Base-by-base conservation (phyloP, 2,797 vertebrate genomes). In the Diglossa cyanea region DNA sequence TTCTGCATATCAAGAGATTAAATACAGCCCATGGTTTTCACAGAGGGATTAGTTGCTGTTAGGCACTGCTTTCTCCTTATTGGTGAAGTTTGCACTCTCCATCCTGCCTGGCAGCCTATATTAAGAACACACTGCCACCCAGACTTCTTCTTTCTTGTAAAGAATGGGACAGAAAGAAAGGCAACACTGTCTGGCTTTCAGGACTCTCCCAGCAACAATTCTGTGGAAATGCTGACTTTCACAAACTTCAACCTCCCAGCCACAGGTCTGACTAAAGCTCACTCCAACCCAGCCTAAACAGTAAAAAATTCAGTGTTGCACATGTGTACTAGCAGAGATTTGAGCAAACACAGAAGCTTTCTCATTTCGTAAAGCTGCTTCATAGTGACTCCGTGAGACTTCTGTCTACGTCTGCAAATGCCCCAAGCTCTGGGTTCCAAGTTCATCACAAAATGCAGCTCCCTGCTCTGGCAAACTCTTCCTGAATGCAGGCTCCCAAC, bases 71-170 rank as follows among this genome's bases (percentile, higher is more conserved):
- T 73, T 94, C 45, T 74, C 63, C 11, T 63, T 76, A 48, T 1
- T 86, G 70, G 74, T 66, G 57, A 90, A 72, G 85, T 91, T 20
- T 51, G 60, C 51, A 44, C 72, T 70, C 57, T 72, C 66, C 58
- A 80, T 71, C 72, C 88, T 88, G 58, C 48, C 76, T 78, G 54
- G 68, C 54, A 94, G 66, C 35, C 79, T 94, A 74, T 93, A 92
- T 74, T 91, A 94, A 86, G 86, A 42, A 90, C 57, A 54, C 86
- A 73, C 70, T 70, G 85, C 53, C 51, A 86, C 39, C 42, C 71
- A 94, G 87, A 93, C 90, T 95, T 92, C 93, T 94, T 75, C 70
- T 91, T 95, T 93, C 88, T 91, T 45, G 28, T 45, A 44, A 81
- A 54, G 55, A 54, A 74, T 53, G 33, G 4, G 68, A 62, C 72